These are phyloP conservation scores for Latrodectus geometricus DNA, from an alignment of 1,140 invertebrate species.

Conservation along the genomic window DNA sequence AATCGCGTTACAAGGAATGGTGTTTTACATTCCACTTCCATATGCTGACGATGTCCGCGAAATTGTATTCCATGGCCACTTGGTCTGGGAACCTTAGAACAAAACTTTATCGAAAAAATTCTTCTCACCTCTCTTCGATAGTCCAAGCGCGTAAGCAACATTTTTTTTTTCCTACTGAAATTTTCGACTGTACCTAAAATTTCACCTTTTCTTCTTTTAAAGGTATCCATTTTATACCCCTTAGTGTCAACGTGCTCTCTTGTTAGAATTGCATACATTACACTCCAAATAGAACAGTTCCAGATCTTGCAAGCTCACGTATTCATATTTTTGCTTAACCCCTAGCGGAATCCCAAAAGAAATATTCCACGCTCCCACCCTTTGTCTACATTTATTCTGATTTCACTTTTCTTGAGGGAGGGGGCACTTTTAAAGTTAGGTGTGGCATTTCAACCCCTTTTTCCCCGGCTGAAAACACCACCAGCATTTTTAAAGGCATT, in stretches of 20 bases:
- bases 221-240: conserved; percentile 20
- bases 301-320: conserved; percentile 20
- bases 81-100: not conserved
- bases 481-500: conserved; percentile 38
- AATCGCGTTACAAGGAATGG: not conserved
- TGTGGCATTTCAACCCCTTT: conserved; percentile 53
- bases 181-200: not conserved
- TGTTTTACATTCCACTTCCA: not conserved
- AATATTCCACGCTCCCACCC: not conserved
- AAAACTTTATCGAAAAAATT: not conserved
- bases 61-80: not conserved
- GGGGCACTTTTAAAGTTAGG: conserved; percentile 44
- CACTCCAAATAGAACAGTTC: conserved; percentile 23
- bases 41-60: not conserved
- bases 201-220: not conserved
- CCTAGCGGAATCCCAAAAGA: not conserved
- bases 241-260: conserved; percentile 26
- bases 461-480: conserved; percentile 3
- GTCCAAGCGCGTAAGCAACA: conserved; percentile 33
- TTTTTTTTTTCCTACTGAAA: not conserved
- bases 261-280: conserved; percentile 51
- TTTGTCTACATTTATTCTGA: conserved; percentile 17
- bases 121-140: not conserved
- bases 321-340: conserved; percentile 49
- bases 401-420: conserved; percentile 6